Evolutionary conservation across 2,888 invertebrate genomes (phyloP).

Genomic region (Chironomus tentans): DNA sequence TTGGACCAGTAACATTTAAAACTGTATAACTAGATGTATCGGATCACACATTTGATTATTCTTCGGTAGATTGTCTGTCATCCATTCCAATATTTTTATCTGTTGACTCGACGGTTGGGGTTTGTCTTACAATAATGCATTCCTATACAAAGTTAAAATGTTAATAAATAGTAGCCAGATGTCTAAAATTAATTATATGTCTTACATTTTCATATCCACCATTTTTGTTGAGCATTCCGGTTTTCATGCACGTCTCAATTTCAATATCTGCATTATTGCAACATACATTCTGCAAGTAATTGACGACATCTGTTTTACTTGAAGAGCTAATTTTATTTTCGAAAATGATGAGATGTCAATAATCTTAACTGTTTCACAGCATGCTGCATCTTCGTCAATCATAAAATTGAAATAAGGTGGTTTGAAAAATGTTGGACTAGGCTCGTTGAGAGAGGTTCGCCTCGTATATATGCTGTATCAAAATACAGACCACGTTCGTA

Average conservation of each 20-base stretch:
- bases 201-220: slow-evolving; percentile 60
- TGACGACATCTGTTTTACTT: slow-evolving; percentile 41
- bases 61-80: slow-evolving; percentile 54
- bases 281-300: slow-evolving; percentile 55
- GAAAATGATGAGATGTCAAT: slow-evolving; percentile 73
- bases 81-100: slow-evolving; percentile 61
- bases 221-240: slow-evolving; percentile 60
- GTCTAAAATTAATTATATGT: background rate
- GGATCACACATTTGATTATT: slow-evolving; percentile 52
- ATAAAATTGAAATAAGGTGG: slow-evolving; percentile 61
- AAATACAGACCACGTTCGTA: slow-evolving; percentile 63
- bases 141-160: slow-evolving; percentile 33
- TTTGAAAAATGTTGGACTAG: slow-evolving; percentile 54
- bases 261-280: slow-evolving; percentile 58
- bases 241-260: slow-evolving; percentile 54
- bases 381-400: slow-evolving; percentile 61
- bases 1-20: slow-evolving; percentile 61
- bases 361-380: slow-evolving; percentile 64
- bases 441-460: slow-evolving; percentile 46
- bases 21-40: slow-evolving; percentile 66
- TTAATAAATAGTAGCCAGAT: background rate
- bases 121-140: slow-evolving; percentile 56
- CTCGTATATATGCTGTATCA: slow-evolving; percentile 48
- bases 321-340: slow-evolving; percentile 54
- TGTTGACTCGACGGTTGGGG: slow-evolving; percentile 64